Percentiles rank a stretch among this genome's conserved stretches.
phyloP scores from a whole-genome alignment of 2,888 invertebrate species.

The Tetrapedia diversipes region DNA sequence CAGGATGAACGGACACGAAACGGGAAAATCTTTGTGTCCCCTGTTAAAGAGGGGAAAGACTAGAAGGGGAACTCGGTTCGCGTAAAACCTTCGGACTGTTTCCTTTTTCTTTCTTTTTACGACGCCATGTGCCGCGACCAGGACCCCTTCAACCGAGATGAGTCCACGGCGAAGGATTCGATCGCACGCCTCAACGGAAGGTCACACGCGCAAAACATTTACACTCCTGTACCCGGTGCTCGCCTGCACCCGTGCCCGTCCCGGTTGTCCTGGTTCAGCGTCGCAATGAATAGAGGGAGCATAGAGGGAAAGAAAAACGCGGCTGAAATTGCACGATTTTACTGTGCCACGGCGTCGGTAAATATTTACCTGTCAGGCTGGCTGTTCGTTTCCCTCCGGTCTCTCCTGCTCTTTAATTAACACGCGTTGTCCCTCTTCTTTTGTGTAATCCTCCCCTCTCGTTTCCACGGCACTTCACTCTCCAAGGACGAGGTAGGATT shows the following conservation, averaged over 20 bases:
- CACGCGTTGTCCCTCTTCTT: conserved; percentile 59
- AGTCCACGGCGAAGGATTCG: conserved; percentile 28
- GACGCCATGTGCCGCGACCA: neutral
- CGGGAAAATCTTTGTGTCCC: neutral
- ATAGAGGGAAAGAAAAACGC: conserved; percentile 52
- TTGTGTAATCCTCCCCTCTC: conserved; percentile 37
- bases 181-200: conserved; percentile 10
- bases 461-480: conserved; percentile 36
- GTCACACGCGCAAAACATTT: conserved; percentile 15
- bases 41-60: conserved; percentile 15
- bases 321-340: conserved; percentile 70
- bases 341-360: conserved; percentile 63
- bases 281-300: neutral
- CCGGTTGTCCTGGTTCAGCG: conserved; percentile 8
- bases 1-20: neutral
- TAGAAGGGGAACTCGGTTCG: conserved; percentile 22
- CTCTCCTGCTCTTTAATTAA: conserved; percentile 71
- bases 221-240: too few species aligned
- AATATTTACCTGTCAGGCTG: conserved; percentile 79
- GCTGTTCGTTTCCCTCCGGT: conserved; percentile 40
- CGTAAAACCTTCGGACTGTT: conserved; percentile 27
- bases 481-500: conserved; percentile 9
- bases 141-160: conserved; percentile 24
- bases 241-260: neutral
- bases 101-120: conserved; percentile 29